Evolutionary conservation across 2,113 vertebrate genomes (phyloP).

Genomic region (Passer domesticus): DNA sequence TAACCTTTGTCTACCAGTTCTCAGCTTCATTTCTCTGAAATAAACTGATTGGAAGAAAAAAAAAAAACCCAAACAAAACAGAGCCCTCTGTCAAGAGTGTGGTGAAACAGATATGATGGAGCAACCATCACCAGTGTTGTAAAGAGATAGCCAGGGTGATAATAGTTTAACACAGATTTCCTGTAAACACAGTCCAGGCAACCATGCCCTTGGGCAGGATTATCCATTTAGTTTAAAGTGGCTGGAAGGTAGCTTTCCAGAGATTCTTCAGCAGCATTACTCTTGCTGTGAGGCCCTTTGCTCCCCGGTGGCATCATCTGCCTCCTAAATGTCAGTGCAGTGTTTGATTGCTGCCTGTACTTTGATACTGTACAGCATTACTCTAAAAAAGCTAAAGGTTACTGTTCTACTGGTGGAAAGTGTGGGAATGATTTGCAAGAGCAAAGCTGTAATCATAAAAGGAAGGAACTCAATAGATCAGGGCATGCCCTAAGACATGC

Average conservation of each 20-base stretch:
- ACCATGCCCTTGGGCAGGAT: not conserved
- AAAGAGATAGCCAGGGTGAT: not conserved
- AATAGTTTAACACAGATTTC: not conserved
- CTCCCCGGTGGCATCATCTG: not conserved
- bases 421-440: conserved; percentile 39
- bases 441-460: conserved; percentile 55
- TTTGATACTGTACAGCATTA: conserved; percentile 46
- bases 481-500: not conserved
- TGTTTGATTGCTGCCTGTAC: conserved; percentile 51
- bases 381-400: conserved; percentile 70
- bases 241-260: conserved; percentile 3
- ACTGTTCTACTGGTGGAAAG: conserved; percentile 11
- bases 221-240: conserved; percentile 19
- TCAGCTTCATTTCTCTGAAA: not conserved
- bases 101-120: not conserved
- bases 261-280: not conserved
- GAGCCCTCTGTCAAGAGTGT: not conserved
- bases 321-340: conserved; percentile 62
- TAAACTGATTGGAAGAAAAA: not conserved
- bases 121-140: not conserved
- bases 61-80: too few species aligned
- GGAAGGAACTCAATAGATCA: conserved; percentile 5
- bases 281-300: not conserved
- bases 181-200: not conserved
- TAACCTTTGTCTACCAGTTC: not conserved